Conservation (phyloP, 2,797 vertebrate species). For the Channa striata region DNA sequence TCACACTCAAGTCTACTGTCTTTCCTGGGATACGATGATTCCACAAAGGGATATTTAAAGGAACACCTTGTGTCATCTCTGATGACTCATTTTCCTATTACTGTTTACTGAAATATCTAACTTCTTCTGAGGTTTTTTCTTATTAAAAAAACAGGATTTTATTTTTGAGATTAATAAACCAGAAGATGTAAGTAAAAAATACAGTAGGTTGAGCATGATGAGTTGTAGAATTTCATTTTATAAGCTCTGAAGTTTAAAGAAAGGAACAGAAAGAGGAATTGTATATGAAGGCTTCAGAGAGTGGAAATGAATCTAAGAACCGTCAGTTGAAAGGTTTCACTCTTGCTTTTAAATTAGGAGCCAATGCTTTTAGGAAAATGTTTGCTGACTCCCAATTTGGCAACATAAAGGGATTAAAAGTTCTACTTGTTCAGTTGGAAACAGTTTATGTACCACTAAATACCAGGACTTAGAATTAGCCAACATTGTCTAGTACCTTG, state of each 20-base stretch:
- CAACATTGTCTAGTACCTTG: too few species aligned
- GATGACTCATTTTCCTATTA: not conserved
- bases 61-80: not conserved
- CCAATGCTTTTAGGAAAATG: not conserved
- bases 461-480: too few species aligned
- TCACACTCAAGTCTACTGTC: constrained; percentile 13
- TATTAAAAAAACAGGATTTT: too few species aligned
- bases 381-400: not conserved
- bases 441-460: not conserved
- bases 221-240: constrained; percentile 1
- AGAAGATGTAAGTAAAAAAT: not conserved
- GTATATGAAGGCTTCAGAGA: not conserved
- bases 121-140: not conserved
- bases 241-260: not conserved
- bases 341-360: not conserved
- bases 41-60: constrained; percentile 19
- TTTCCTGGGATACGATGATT: constrained; percentile 36
- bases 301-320: not conserved
- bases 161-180: not conserved
- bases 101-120: not conserved
- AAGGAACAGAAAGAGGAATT: not conserved
- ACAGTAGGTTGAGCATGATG: not conserved
- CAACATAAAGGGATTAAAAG: not conserved
- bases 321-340: not conserved
- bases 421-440: not conserved